Evolutionary conservation across 2,797 vertebrate species (phyloP), one percentile per base, ranked within the genome.

Genomic region (Pseudomugil gertrudae): DNA sequence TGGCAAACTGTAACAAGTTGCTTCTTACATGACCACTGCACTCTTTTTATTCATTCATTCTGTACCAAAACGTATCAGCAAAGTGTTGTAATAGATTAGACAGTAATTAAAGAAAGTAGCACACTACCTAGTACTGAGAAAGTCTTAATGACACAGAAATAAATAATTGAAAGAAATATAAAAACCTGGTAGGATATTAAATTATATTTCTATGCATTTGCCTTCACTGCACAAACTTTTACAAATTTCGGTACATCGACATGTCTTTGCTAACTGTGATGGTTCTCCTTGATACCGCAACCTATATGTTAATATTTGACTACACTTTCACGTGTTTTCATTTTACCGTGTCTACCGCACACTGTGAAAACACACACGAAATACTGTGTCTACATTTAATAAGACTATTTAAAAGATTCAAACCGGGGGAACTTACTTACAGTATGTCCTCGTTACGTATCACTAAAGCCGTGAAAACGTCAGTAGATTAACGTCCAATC

Each of bases 351-450:
- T n/a, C 15, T 26, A 4, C 1, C 15, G 27, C 3, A 26, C 1
- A 40, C 1, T 48, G 2, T 14, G 9, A 62, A 57, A 43, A n/a
- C 17, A 19, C 38, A 21, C 1, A 35, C 2, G 0, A 32, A 0
- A 5, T 7, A 26, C 23, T 15, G 13, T 14, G 47, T 24, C 9
- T 13, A 23, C 11, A 11, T 9, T 26, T 51, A 5, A 26, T 14
- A 27, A 15, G 5, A 62, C 36, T 33, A 8, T 36, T 38, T 33
- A 27, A 33, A 3, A 23, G 13, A 7, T 23, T 2, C 24, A 76
- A 51, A 6, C 9, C 0, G 11, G 63, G 3, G 0, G 71, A n/a
- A n/a, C n/a, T n/a, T n/a, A 79, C 84, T 89, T 87, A 84, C 87
- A 84, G 32, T 55, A 21, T 36, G 78, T 66, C 79, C 66, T 79